A percentile compares a stretch with the other conserved stretches of the same genome.
These are phyloP conservation scores for Istiophorus platypterus DNA, from an alignment of 2,113 vertebrate species.

Conservation along the genomic window DNA sequence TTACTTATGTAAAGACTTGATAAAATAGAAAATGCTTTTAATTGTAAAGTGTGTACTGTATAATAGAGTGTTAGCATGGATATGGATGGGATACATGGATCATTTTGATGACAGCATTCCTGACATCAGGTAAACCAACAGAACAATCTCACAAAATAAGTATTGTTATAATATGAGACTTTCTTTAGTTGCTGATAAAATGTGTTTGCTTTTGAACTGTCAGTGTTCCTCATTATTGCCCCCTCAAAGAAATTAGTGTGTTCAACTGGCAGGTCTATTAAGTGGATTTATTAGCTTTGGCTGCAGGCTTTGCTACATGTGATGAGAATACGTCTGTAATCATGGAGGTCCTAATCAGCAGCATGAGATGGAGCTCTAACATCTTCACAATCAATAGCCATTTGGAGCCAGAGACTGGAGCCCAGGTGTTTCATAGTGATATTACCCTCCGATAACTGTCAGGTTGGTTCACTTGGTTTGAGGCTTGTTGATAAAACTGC, in stretches of 20 bases:
- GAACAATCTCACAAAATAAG: not conserved
- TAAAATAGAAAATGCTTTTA: not conserved
- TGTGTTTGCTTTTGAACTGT: constrained; percentile 1
- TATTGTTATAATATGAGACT: not conserved
- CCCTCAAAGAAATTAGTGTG: constrained; percentile 24
- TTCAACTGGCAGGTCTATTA: constrained; percentile 33
- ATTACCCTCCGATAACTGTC: constrained; percentile 7
- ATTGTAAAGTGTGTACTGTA: too few species aligned
- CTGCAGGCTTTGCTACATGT: constrained; percentile 23
- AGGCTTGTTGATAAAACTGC: not conserved
- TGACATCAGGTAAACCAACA: too few species aligned
- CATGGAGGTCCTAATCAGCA: constrained; percentile 38
- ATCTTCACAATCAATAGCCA: constrained; percentile 39
- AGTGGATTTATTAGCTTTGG: constrained; percentile 27
- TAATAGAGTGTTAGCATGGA: not conserved
- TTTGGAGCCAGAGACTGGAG: constrained; percentile 5
- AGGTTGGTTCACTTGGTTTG: not conserved
- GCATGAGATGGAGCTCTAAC: constrained; percentile 7
- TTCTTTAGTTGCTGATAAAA: not conserved
- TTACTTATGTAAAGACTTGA: not conserved
- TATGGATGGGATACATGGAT: too few species aligned
- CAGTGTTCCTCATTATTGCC: constrained; percentile 2
- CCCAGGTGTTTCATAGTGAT: not conserved
- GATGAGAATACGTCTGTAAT: constrained; percentile 29
- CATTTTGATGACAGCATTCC: too few species aligned